These are phyloP conservation scores for Turnix velox DNA, from an alignment of 2,113 vertebrate genomes.

Conservation along the genomic window DNA sequence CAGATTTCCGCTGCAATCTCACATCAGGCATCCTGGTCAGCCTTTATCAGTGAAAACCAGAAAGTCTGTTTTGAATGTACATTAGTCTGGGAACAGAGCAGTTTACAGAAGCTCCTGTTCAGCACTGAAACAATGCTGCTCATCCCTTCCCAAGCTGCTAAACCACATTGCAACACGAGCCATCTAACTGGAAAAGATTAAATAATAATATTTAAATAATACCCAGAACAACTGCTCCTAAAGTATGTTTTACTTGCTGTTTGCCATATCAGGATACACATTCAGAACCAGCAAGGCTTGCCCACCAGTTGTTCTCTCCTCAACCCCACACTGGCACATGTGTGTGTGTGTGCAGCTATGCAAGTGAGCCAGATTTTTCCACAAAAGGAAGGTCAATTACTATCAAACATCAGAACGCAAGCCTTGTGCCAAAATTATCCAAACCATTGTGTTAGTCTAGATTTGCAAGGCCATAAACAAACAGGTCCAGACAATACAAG, in stretches of 20 bases:
- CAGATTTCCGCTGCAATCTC: background rate
- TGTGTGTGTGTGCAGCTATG: background rate
- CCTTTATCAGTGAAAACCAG: background rate
- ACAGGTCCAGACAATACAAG: background rate
- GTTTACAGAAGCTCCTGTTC: background rate
- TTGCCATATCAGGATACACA: background rate
- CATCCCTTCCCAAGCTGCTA: conserved; percentile 14
- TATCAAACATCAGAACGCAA: conserved; percentile 7
- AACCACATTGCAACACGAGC: background rate
- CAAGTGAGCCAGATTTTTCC: background rate
- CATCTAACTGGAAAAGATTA: background rate
- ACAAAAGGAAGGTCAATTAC: conserved; percentile 13
- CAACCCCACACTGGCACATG: background rate
- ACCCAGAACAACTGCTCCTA: background rate
- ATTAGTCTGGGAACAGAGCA: background rate
- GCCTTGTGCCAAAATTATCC: background rate
- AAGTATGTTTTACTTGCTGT: background rate
- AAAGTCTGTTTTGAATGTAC: background rate
- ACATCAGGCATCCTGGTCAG: background rate
- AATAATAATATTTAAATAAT: background rate
- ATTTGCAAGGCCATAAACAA: conserved; percentile 20
- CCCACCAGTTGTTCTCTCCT: conserved; percentile 28
- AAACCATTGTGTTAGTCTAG: background rate
- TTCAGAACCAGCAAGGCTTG: background rate
- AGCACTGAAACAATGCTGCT: background rate